Base-by-base conservation (phyloP, 35 echinoderm and acorn worm genomes). In the Patiria miniata region DNA sequence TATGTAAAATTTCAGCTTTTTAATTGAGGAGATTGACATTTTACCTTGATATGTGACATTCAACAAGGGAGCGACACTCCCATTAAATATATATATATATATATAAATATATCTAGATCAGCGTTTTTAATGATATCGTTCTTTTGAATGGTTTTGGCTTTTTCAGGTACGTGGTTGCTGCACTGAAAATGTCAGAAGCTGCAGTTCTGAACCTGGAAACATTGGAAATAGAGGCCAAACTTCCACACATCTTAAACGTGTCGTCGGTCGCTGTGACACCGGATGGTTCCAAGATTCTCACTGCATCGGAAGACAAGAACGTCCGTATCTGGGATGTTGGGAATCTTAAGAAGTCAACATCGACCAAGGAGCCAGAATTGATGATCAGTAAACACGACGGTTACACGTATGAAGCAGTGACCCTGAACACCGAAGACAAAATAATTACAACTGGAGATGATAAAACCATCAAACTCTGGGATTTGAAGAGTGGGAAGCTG, bases 281-380 rank as follows among this genome's bases (percentile, higher is more conserved):
- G 17, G 81, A 83, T 56, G 52, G 52, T 18, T 83, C 81, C 40
- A 30, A 56, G 52, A 56, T 83, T 21, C 52, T 83, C 3, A 83
- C 51, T 17, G 81, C 51, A 36, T 83, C 81, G 7, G 81, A 15
- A n/a, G 81, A 83, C 52, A 83, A 83, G 52, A 83, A 83, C 32
- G 81, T 83, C 28, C 81, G 81, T 10, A 52, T 83, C 7, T 83
- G 81, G 81, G 81, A 83, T 58, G n/a, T 68, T 68, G 22, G 16
- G 16, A 68, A 68, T 68, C n/a, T 68, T 6, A 68, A 68, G 7
- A 30, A 32, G 1, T 37, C 81, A 0, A 56, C 55, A 17, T 36
- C 33, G 18, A 52, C 23, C 2, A 58, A 83, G 51, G 81, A 83
- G 37, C 30, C 23, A 18, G 52, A 32, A 33, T 14, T 58, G 3